Evolutionary conservation across 1,140 invertebrate genomes (phyloP), one percentile per base, ranked within the genome.

Genomic region (Fopius arisanus): DNA sequence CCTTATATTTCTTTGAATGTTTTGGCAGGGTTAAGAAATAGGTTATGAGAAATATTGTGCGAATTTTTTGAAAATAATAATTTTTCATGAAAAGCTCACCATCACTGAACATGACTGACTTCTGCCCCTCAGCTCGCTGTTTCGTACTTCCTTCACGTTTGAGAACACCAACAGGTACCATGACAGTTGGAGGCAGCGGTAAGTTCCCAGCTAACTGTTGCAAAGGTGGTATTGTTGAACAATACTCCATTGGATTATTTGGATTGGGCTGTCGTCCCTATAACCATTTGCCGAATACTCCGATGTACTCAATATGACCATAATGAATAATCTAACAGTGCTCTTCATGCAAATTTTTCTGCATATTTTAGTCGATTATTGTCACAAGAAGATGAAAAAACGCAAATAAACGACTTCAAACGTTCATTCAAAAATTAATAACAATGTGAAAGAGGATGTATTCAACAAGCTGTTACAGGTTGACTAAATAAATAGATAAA

Each of bases 221-320:
- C 75, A 93, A 89, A 76, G 95, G 94, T 75, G 95, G 94, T 84
- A 96, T 92, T 41, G 93, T 94, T 62, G 94, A 95, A 88, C 95
- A 96, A 87, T 96, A 97, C 86, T 97, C 95, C 91, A 94, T 93
- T 33, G 95, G 95, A 88, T 96, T 96, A 86, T 96, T 96, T 59
- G 95, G 95, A 89, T 96, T 95, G 67, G 94, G 95, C 75, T 89
- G 86, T 84, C 87, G 86, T 76, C 82, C 86, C 87, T 84, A 87
- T 87, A 88, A 88, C 82, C 83, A 87, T 87, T 88, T 87, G 84
- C 86, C 81, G 83, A 87, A 87, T 88, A 88, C 86, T 88, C 88
- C 93, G 93, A 73, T 54, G 48, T 51, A 51, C 67, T 48, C 3
- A 70, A 51, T 48, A 28, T 9, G 51, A 37, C 12, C 33, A 54